Conservation (phyloP, 2,888 invertebrate species). For the Escarpia spicata region DNA sequence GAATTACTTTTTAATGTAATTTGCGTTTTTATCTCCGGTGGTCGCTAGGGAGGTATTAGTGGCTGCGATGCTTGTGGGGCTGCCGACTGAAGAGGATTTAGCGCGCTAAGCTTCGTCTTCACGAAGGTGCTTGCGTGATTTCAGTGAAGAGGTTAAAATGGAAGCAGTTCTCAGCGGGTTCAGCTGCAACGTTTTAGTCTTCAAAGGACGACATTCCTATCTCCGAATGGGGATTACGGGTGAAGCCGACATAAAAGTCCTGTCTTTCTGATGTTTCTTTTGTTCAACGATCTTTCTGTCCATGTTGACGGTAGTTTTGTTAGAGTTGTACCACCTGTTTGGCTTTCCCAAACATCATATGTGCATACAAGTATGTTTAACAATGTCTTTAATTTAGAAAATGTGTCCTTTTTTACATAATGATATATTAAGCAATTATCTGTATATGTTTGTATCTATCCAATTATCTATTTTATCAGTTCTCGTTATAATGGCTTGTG, state of each 20-base stretch:
- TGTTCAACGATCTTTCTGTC: not conserved
- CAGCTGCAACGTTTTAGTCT: not conserved
- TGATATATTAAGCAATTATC: no score
- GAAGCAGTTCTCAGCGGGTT: not conserved
- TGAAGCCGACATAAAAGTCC: not conserved
- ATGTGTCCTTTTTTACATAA: no score
- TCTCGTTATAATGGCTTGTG: no score
- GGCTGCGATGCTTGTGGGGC: not conserved
- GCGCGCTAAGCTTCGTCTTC: not conserved
- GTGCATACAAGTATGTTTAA: no score
- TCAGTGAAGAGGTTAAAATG: not conserved
- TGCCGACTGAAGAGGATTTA: not conserved
- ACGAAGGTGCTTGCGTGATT: not conserved
- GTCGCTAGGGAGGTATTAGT: constrained; percentile 10
- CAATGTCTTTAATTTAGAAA: no score
- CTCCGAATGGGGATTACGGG: not conserved
- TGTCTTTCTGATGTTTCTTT: not conserved
- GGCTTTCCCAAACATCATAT: no score
- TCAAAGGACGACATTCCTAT: not conserved
- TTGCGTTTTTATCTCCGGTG: not conserved
- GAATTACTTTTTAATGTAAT: constrained; percentile 16
- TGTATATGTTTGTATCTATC: no score
- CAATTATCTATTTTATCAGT: no score
- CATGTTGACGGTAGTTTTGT: not conserved
- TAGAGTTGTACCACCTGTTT: no score